Base-by-base conservation (phyloP, 2,797 vertebrate species). In the Pseudocheirus occidentalis region DNA sequence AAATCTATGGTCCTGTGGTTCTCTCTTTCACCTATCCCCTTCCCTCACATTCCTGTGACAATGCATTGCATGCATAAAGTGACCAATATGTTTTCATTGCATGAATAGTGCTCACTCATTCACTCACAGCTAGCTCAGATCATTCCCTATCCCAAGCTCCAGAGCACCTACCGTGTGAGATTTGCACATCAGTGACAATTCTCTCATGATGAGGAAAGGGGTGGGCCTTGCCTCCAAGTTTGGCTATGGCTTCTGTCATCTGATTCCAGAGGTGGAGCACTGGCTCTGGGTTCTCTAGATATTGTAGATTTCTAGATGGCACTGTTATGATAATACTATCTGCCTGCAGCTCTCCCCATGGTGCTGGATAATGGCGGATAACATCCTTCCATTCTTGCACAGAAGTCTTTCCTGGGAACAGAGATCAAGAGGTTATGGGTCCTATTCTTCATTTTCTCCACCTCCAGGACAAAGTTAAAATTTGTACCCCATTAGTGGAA, bases 141-240 rank as follows among this genome's bases (percentile, higher is more conserved):
- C 16, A 3, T 7, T 54, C 1, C 0, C 40, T 13, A 28, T 52
- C 40, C 40, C 40, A 53, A 18, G 4, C 4, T 92, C 55, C 1
- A 1, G 40, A 31, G 55, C 29, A 97, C 97, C 92, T 93, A 97
- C 98, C 98, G 1, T 92, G 96, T 91, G 98, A 95, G 95, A 98
- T 97, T 93, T 98, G 98, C 92, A 98, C 95, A 6, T 98, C 96
- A 0, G 98, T 96, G 14, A 98, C 98, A 10, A 98, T 97, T 91
- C 97, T 98, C 96, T 98, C 98, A 3, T 98, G 98, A 90, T 98
- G 97, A 34, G 97, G 96, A 91, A 98, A 96, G 4, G 96, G 93
- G 56, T 95, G 95, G 91, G 98, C 95, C 90, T 97, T 96, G 0
- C 94, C 96, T 53, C 98, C 98, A 93, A 98, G 96, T 4, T 91